A percentile compares a stretch with the other conserved stretches of the same genome.
phyloP scores from a whole-genome alignment of 2,888 invertebrate genomes.

The Eremobia ochroleuca region DNA sequence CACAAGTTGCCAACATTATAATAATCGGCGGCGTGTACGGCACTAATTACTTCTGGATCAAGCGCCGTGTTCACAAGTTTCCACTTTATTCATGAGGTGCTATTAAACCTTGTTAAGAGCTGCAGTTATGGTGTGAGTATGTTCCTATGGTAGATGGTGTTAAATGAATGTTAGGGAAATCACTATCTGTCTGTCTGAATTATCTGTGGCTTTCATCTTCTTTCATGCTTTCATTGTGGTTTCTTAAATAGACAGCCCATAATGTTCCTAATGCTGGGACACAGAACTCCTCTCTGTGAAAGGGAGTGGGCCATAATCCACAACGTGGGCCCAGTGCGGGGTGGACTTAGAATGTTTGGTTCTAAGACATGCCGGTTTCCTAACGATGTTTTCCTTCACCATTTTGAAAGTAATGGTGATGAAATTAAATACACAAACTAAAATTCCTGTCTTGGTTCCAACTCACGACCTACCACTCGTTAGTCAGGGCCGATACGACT shows the following conservation, averaged over 20 bases:
- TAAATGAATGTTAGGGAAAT: neutral
- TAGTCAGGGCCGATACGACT: neutral
- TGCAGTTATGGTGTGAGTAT: constrained; percentile 48
- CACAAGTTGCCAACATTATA: constrained; percentile 62
- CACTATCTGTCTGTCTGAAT: neutral
- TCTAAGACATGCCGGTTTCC: too few relatives aligned
- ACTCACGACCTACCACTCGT: too few relatives aligned
- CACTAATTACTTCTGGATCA: constrained; percentile 54
- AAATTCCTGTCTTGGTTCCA: neutral
- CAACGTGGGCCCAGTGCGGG: neutral
- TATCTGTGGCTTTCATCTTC: neutral
- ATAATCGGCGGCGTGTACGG: constrained; percentile 62
- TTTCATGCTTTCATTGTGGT: neutral
- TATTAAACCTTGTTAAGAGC: constrained; percentile 57
- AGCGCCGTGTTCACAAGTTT: constrained; percentile 57
- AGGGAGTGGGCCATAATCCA: too few relatives aligned
- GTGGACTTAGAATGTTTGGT: too few relatives aligned
- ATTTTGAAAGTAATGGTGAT: neutral
- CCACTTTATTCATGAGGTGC: constrained; percentile 66
- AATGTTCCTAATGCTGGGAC: neutral
- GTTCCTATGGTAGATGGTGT: neutral
- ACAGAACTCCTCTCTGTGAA: neutral
- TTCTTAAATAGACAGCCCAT: neutral
- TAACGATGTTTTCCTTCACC: too few relatives aligned
- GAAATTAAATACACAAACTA: neutral